Conservation (phyloP, 1,140 invertebrate genomes). For the Diachasmimorpha longicaudata region DNA sequence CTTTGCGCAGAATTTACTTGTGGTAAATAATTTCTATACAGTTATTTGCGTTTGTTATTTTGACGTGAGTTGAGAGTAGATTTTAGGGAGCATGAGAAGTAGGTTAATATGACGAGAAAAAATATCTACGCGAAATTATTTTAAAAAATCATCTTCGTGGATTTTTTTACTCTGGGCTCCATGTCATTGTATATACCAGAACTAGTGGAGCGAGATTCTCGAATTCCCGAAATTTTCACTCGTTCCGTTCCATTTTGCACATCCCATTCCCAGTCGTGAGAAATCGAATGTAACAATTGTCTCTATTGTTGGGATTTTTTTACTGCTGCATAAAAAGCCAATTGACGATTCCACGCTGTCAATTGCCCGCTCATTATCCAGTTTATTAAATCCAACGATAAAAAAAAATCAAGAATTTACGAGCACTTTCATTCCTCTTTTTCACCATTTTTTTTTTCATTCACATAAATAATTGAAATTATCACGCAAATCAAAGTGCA, state of each 20-base stretch:
- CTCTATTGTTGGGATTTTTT: background rate
- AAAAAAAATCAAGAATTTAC: background rate
- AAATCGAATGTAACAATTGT: background rate
- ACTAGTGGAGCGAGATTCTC: background rate
- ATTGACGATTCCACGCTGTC: background rate
- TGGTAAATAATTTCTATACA: too few species aligned
- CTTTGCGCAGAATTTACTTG: too few species aligned
- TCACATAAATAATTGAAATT: background rate
- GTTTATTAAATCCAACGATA: background rate
- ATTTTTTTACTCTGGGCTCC: too few species aligned
- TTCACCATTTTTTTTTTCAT: background rate
- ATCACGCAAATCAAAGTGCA: background rate
- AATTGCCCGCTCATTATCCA: background rate
- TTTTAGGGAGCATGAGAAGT: too few species aligned
- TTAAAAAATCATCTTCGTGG: too few species aligned
- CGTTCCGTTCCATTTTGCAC: background rate
- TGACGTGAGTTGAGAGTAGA: too few species aligned
- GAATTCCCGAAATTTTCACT: background rate
- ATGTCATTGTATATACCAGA: too few species aligned
- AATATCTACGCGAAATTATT: too few species aligned
- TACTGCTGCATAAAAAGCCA: background rate
- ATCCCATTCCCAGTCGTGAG: background rate
- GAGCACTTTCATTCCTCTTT: background rate
- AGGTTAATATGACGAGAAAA: too few species aligned
- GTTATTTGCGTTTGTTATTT: too few species aligned